phyloP scores from a whole-genome alignment of 2,888 invertebrate genomes.

The Phyllotreta striolata region DNA sequence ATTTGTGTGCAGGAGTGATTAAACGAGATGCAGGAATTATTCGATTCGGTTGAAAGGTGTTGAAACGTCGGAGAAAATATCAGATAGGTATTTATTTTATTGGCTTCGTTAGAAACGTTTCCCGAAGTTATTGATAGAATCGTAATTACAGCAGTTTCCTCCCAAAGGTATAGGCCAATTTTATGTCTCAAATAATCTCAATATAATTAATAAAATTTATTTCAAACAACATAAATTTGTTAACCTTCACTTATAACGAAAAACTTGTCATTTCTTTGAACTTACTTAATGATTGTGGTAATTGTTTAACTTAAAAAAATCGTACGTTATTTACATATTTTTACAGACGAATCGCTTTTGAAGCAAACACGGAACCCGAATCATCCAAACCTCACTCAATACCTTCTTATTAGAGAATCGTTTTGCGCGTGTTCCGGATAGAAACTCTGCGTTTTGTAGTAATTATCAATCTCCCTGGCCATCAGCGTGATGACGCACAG shows the following conservation, averaged over 20 bases:
- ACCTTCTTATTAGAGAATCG: background rate
- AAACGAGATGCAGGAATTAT: background rate
- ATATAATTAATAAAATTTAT: too few relatives aligned
- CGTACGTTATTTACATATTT: too few relatives aligned
- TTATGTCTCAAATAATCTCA: too few relatives aligned
- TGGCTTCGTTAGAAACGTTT: background rate
- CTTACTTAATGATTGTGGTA: too few relatives aligned
- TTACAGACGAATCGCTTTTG: background rate
- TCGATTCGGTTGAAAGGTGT: conserved; percentile 9
- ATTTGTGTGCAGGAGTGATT: conserved; percentile 10
- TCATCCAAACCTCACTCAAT: background rate
- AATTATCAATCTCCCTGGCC: conserved; percentile 13
- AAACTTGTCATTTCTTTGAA: too few relatives aligned
- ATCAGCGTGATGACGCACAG: conserved; percentile 5
- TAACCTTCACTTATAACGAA: too few relatives aligned
- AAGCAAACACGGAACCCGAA: background rate
- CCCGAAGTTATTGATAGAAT: background rate
- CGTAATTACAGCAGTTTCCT: background rate
- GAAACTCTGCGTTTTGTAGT: conserved; percentile 4
- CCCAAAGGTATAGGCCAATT: background rate
- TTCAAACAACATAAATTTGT: too few relatives aligned
- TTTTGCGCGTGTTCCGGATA: conserved; percentile 7
- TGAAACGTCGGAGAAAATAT: conserved; percentile 7
- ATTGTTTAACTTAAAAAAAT: too few relatives aligned
- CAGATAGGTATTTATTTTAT: conserved; percentile 6